Percentiles rank a stretch among this genome's conserved stretches.
Evolutionary conservation across 2,113 vertebrate genomes (phyloP).

Genomic region (Chlorodrepanis virens): DNA sequence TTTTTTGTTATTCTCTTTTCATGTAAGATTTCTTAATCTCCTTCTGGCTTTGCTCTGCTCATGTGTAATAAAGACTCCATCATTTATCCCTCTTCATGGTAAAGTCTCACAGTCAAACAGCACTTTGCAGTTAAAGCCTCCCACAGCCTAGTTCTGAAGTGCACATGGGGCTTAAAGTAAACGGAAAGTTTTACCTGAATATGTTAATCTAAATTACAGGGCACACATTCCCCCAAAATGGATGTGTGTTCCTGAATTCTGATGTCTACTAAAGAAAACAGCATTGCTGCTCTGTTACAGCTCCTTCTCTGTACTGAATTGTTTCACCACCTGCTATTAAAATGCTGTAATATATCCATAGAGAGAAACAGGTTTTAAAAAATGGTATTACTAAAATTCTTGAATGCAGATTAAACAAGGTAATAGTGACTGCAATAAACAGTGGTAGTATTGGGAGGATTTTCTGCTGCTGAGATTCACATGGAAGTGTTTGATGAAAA

Average conservation of each 20-base stretch:
- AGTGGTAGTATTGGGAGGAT: background rate
- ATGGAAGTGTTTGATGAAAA: background rate
- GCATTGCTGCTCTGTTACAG: background rate
- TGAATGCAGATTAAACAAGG: background rate
- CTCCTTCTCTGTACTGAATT: background rate
- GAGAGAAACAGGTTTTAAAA: background rate
- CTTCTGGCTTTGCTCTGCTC: background rate
- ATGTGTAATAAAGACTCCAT: background rate
- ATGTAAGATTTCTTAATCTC: background rate
- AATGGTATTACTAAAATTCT: background rate
- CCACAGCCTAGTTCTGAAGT: background rate
- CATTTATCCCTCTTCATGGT: background rate
- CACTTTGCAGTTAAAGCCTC: background rate
- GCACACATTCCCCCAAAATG: background rate
- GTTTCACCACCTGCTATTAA: background rate
- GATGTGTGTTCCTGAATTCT: background rate
- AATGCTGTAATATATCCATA: background rate
- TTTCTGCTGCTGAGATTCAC: background rate
- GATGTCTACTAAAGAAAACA: background rate
- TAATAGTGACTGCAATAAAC: background rate
- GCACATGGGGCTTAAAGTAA: background rate
- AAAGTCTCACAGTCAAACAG: background rate
- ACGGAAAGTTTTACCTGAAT: background rate
- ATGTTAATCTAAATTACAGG: background rate
- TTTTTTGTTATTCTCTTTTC: background rate